Conservation (phyloP, 2,113 vertebrate genomes). For the Oncorhynchus masou region DNA sequence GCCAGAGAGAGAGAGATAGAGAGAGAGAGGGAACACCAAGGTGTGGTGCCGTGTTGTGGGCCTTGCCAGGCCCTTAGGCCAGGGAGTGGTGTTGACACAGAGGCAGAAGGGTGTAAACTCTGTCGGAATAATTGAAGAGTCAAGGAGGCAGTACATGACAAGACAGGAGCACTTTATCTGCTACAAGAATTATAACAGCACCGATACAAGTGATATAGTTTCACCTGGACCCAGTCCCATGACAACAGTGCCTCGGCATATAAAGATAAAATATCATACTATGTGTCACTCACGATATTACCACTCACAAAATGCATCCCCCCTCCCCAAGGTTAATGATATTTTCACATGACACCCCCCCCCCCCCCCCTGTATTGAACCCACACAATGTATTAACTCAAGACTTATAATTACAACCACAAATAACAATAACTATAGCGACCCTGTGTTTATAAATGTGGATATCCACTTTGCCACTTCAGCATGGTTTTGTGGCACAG, state of each 20-base stretch:
- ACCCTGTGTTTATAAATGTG: no score
- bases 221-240: not conserved
- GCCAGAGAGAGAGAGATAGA: not conserved
- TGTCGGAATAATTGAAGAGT: not conserved
- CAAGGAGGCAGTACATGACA: not conserved
- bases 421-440: no score
- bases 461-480: no score
- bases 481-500: no score
- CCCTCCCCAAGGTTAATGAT: no score
- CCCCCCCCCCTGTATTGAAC: no score
- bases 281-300: no score
- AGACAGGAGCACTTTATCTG: not conserved
- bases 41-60: constrained; percentile 27
- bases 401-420: no score
- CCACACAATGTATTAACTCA: no score
- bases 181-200: not conserved
- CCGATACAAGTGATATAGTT: not conserved
- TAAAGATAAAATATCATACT: no score
- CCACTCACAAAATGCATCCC: no score
- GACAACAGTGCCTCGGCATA: not conserved
- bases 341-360: no score
- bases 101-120: constrained; percentile 28
- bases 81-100: constrained; percentile 41
- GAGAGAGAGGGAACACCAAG: not conserved
- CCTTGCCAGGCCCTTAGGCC: constrained; percentile 37